phyloP scores from a whole-genome alignment of 2,888 invertebrate genomes.

The Beris chalybata region DNA sequence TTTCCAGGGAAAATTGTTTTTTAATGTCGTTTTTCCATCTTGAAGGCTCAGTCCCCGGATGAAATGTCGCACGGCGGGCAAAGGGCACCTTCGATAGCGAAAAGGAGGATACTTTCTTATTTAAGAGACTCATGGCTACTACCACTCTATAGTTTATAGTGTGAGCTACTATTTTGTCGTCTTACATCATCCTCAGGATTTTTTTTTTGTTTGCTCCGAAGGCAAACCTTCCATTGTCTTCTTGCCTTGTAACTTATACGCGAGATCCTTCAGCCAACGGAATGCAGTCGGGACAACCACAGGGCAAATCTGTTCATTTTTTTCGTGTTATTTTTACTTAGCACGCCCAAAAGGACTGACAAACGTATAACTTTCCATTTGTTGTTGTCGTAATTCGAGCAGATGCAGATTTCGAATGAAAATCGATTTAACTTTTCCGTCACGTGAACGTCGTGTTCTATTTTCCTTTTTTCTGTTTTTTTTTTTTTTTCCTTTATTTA shows the following conservation, averaged over 20 bases:
- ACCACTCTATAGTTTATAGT: constrained; percentile 17
- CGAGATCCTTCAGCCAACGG: neutral
- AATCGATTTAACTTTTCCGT: constrained; percentile 32
- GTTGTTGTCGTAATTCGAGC: neutral
- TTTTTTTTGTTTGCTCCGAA: too few relatives aligned
- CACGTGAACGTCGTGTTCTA: constrained; percentile 20
- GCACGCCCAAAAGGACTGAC: neutral
- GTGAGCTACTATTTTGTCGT: constrained; percentile 17
- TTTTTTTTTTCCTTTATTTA: constrained; percentile 12
- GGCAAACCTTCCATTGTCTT: too few relatives aligned
- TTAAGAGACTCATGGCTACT: constrained; percentile 13
- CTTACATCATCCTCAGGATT: neutral
- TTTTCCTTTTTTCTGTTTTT: constrained; percentile 5
- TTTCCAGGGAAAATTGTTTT: constrained; percentile 37
- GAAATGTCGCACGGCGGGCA: constrained; percentile 25
- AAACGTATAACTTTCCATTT: neutral
- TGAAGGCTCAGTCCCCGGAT: constrained; percentile 21
- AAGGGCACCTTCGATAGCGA: neutral
- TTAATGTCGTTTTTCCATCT: constrained; percentile 37
- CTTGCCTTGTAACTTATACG: too few relatives aligned
- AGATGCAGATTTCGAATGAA: constrained; percentile 27
- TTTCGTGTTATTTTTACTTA: constrained; percentile 7
- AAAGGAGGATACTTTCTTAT: constrained; percentile 12
- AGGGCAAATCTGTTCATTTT: constrained; percentile 14
- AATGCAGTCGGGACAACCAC: constrained; percentile 19